phyloP scores from a whole-genome alignment of 2,113 vertebrate species.

The Lepus americanus region DNA sequence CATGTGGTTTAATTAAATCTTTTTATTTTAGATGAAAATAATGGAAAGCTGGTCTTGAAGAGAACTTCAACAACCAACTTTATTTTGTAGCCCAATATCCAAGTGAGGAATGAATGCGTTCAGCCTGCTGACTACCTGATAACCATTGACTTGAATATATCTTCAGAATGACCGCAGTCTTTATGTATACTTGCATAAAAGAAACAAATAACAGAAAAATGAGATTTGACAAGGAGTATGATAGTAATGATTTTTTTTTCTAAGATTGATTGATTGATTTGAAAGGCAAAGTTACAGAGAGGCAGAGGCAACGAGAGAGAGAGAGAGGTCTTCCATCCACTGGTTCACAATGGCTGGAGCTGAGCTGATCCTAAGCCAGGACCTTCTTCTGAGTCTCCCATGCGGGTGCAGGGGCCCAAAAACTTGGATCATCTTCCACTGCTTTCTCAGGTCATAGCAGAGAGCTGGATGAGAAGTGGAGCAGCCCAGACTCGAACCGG shows the following conservation, averaged over 20 bases:
- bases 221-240: neutral
- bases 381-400: too few relatives aligned
- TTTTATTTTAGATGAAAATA: neutral
- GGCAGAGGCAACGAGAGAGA: too few relatives aligned
- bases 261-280: too few relatives aligned
- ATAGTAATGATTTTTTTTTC: neutral
- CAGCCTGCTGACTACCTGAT: neutral
- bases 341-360: too few relatives aligned
- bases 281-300: too few relatives aligned
- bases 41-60: conserved; percentile 10
- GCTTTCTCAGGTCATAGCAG: too few relatives aligned
- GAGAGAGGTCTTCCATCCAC: too few relatives aligned
- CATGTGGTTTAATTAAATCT: neutral
- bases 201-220: conserved; percentile 30
- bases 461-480: too few relatives aligned
- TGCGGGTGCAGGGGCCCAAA: too few relatives aligned
- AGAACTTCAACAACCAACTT: neutral
- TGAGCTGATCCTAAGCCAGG: too few relatives aligned
- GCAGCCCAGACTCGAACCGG: too few relatives aligned
- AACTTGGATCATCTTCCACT: too few relatives aligned
- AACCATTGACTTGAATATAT: neutral
- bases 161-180: conserved; percentile 33
- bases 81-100: neutral
- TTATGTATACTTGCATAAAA: conserved; percentile 31
- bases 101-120: neutral